Percentiles rank a stretch among this genome's conserved stretches.
Evolutionary conservation across 2,888 invertebrate genomes (phyloP).

Genomic region (Hemicrepidius hirtus): DNA sequence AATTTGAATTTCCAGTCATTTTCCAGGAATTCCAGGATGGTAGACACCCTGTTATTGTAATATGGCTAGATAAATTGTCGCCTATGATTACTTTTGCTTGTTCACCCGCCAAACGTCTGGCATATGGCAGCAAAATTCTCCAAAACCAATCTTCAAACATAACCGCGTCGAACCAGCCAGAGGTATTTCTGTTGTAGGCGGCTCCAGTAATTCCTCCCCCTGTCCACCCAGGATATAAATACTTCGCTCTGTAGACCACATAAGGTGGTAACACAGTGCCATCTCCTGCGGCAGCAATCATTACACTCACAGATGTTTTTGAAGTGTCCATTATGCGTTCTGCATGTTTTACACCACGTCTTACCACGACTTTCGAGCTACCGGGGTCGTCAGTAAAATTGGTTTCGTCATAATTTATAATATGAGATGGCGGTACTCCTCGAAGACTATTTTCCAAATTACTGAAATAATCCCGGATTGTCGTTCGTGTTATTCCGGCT

Average conservation of each 20-base stretch:
- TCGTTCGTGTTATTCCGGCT: background rate
- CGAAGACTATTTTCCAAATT: background rate
- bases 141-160: constrained; percentile 28
- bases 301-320: background rate
- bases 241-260: constrained; percentile 27
- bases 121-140: constrained; percentile 56
- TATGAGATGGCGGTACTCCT: constrained; percentile 47
- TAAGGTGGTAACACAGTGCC: constrained; percentile 43
- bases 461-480: background rate
- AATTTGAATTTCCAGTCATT: too few relatives aligned
- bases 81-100: constrained; percentile 63
- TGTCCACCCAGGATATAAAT: background rate
- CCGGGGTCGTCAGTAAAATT: constrained; percentile 65
- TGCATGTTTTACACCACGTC: constrained; percentile 58
- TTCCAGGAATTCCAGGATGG: too few relatives aligned
- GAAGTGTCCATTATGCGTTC: constrained; percentile 38
- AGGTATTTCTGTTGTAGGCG: background rate
- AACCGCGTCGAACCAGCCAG: constrained; percentile 9
- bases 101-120: constrained; percentile 57
- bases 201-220: background rate
- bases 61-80: constrained; percentile 62
- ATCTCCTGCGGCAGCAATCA: constrained; percentile 6
- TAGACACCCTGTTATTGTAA: too few relatives aligned
- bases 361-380: constrained; percentile 48
- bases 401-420: constrained; percentile 66